These are phyloP conservation scores for Melanogrammus aeglefinus DNA, from an alignment of 2,797 vertebrate genomes.

Conservation along the genomic window DNA sequence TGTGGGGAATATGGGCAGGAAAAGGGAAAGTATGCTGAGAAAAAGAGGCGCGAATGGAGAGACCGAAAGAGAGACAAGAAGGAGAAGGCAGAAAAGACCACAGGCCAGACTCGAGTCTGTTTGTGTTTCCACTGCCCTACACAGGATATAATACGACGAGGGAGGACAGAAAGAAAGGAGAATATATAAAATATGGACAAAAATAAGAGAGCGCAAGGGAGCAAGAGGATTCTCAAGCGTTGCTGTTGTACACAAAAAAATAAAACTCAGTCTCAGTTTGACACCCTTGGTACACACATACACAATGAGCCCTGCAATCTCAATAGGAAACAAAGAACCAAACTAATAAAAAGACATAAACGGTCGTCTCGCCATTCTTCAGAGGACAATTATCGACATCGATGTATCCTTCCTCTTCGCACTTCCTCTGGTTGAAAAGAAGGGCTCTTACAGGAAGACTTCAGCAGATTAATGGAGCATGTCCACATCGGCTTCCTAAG, in stretches of 20 bases:
- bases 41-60: conserved; percentile 20
- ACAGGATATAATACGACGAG: conserved; percentile 56
- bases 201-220: neutral
- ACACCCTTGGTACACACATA: neutral
- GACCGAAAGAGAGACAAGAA: conserved; percentile 18
- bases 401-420: conserved; percentile 7
- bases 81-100: conserved; percentile 38
- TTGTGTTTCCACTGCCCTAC: conserved; percentile 68
- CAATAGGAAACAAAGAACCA: neutral
- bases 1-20: neutral
- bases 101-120: conserved; percentile 66
- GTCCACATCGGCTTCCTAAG: neutral
- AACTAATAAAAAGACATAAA: conserved; percentile 7
- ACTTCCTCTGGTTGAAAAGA: neutral
- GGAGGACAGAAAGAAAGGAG: conserved; percentile 28
- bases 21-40: conserved; percentile 29
- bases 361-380: conserved; percentile 23
- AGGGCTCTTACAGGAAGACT: neutral
- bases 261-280: no score
- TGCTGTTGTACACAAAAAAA: no score
- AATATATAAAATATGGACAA: neutral
- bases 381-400: conserved; percentile 42
- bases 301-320: neutral
- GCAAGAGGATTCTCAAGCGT: neutral
- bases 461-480: neutral